phyloP scores from a whole-genome alignment of 2,797 vertebrate genomes.

The Peromyscus aztecus region DNA sequence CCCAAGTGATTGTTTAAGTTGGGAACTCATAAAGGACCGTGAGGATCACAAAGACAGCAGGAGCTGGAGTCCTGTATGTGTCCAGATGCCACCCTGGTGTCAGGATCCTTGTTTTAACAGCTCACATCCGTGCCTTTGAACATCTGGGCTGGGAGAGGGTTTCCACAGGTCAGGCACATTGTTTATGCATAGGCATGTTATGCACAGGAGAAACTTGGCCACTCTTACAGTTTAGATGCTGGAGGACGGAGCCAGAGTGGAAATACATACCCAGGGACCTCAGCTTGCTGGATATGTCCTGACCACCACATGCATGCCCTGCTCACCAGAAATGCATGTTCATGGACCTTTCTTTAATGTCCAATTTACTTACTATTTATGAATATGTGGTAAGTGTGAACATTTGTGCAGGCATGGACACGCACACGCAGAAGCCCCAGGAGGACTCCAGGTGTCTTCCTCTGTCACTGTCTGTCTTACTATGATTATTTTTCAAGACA shows the following conservation, averaged over 20 bases:
- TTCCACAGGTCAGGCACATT: neutral
- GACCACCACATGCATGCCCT: neutral
- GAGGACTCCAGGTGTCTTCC: neutral
- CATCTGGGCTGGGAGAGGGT: slow-evolving; percentile 57
- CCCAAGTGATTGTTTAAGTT: slow-evolving; percentile 66
- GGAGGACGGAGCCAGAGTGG: neutral
- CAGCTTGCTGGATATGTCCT: neutral
- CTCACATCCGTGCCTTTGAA: neutral
- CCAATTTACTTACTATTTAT: neutral
- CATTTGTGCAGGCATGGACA: neutral
- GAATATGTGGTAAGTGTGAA: neutral
- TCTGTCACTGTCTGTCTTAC: neutral
- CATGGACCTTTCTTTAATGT: neutral
- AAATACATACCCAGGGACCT: neutral
- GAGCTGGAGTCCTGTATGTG: slow-evolving; percentile 51
- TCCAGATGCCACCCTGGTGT: slow-evolving; percentile 21
- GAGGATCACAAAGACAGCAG: slow-evolving; percentile 48
- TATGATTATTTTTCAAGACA: neutral
- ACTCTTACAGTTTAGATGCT: neutral
- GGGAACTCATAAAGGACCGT: slow-evolving; percentile 70
- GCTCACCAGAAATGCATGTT: neutral
- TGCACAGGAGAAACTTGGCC: slow-evolving; percentile 27
- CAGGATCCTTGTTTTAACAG: slow-evolving; percentile 63
- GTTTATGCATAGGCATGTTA: neutral
- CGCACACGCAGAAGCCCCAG: no score